A percentile compares a stretch with the other conserved stretches of the same genome.
These are phyloP conservation scores for Tamandua tetradactyla DNA, from an alignment of 2,797 vertebrate genomes.

Conservation along the genomic window DNA sequence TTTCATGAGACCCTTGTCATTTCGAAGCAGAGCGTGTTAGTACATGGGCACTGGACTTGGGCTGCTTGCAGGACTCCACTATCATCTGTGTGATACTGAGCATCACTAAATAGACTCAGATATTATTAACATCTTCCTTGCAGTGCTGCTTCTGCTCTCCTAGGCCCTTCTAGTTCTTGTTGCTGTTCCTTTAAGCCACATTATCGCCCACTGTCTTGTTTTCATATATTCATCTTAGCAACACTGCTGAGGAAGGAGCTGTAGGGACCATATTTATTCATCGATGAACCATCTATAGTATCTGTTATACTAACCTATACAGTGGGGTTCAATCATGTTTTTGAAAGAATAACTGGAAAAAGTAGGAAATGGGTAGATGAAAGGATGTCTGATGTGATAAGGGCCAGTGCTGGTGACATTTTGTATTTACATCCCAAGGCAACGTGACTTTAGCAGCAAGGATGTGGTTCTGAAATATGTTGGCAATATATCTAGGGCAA, in stretches of 20 bases:
- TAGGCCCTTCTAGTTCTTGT: neutral
- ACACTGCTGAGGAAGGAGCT: neutral
- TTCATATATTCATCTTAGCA: neutral
- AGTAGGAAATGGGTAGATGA: neutral
- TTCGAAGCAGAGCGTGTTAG: neutral
- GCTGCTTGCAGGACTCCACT: neutral
- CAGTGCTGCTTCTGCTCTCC: neutral
- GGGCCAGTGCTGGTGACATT: neutral
- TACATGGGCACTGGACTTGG: neutral
- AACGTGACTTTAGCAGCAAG: neutral
- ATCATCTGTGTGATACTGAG: neutral
- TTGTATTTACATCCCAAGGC: neutral
- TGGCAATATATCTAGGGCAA: neutral
- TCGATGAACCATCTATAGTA: neutral
- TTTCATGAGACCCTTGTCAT: neutral
- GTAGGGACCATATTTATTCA: neutral
- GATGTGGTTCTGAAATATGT: neutral
- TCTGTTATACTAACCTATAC: neutral
- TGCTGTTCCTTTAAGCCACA: neutral
- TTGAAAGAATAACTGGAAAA: slow-evolving; percentile 6
- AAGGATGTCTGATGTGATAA: neutral
- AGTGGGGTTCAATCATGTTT: neutral
- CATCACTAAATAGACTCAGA: neutral
- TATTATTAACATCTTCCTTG: slow-evolving; percentile 1
- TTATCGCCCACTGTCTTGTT: neutral